Base-by-base conservation (phyloP, 2,888 invertebrate genomes). In the Linnaemya vulpina region DNA sequence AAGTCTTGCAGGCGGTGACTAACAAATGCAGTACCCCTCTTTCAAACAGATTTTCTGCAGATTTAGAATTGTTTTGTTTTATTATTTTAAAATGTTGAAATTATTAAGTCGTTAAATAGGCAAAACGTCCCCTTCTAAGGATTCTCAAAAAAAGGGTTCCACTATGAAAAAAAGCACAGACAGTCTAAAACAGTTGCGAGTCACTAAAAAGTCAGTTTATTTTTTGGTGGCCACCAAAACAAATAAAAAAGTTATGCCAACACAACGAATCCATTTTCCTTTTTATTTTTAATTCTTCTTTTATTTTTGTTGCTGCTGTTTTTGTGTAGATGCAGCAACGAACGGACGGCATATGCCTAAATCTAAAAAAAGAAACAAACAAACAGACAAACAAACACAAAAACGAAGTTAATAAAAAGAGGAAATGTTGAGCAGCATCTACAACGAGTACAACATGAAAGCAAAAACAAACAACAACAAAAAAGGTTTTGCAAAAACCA, bases 341-440 rank as follows among this genome's bases (percentile, higher is more conserved):
- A 70, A 71, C 71, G 13, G 10, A 11, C 40, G 1, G 38, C 38
- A 76, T 67, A 67, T 77, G 76, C 58, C 67, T n/a, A 60, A 46
- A 51, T 40, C 9, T 38, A 17, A 65, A 53, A 58, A 63, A 11
- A 49, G 17, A 15, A 22, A 55, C n/a, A n/a, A n/a, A n/a, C n/a
- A n/a, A n/a, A n/a, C n/a, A n/a, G n/a, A n/a, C n/a, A n/a, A 15
- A 20, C 13, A 20, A 63, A 55, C 20, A 65, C 1, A 65, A 70
- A 60, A 71, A 53, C 62, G 22, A 43, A 65, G 43, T 15, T 35
- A 20, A 74, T 65, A 62, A 62, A 74, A 71, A 51, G 20, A 65
- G 51, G 65, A 60, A 25, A 68, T 80, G 79, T 80, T 67, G 38
- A 80, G 67, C 80, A 80, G 22, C 49, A 68, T 49, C 55, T 35